Percentiles rank a stretch among this genome's conserved stretches.
These are phyloP conservation scores for Amphiura filiformis DNA, from an alignment of 35 echinoderm and acorn worm species.

Conservation along the genomic window DNA sequence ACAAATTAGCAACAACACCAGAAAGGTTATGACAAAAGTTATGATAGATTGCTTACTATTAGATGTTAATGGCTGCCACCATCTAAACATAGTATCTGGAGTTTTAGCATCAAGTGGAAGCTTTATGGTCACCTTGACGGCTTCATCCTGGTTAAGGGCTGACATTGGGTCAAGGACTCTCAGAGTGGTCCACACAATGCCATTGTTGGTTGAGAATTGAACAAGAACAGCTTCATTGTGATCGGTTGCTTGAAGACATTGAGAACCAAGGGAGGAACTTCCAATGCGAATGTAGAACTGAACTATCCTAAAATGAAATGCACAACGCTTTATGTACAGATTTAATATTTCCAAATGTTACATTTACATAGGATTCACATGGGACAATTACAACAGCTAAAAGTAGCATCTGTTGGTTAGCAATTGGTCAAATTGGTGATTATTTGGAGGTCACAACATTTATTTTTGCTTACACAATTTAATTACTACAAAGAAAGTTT, in stretches of 20 bases:
- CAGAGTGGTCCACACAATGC: constrained; percentile 76
- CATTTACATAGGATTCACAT: too few species aligned
- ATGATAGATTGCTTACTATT: constrained; percentile 59
- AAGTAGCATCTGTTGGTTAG: too few species aligned
- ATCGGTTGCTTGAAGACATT: constrained; percentile 43
- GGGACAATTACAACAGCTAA: too few species aligned
- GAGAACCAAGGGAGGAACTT: constrained; percentile 18
- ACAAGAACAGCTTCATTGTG: constrained; percentile 76
- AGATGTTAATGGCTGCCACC: constrained; percentile 82
- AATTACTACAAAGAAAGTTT: too few species aligned
- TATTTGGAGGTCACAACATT: too few species aligned
- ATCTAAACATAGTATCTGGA: constrained; percentile 68
- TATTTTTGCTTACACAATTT: too few species aligned
- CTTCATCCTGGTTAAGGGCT: neutral
- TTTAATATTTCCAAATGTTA: neutral
- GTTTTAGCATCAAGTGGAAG: constrained; percentile 72
- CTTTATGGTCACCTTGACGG: constrained; percentile 65
- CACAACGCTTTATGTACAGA: neutral
- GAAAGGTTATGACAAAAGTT: too few species aligned
- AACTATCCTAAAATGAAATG: constrained; percentile 49
- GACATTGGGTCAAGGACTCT: constrained; percentile 65
- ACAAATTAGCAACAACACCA: too few species aligned
- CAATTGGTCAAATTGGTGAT: too few species aligned
- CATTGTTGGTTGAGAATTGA: constrained; percentile 80
- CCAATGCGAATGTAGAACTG: constrained; percentile 94